Conservation (phyloP, 2,888 invertebrate genomes). For the Microplitis deprimator region DNA sequence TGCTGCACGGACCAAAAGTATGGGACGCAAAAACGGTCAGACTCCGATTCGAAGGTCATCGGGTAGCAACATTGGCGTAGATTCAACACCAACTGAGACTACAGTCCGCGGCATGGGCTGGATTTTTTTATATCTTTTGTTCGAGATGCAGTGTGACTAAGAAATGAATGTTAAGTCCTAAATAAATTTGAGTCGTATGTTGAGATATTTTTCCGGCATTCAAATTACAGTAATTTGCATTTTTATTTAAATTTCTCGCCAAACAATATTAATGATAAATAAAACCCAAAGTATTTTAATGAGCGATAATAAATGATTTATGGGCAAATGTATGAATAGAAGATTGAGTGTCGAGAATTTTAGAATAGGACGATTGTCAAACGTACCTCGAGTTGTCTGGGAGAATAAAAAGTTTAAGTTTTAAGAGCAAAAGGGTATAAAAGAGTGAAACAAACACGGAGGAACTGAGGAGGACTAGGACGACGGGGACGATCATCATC, state of each 20-base stretch:
- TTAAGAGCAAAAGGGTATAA: neutral
- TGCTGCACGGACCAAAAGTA: constrained; percentile 49
- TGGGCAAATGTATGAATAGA: neutral
- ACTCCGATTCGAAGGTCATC: constrained; percentile 68
- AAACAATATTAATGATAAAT: neutral
- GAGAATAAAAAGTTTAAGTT: constrained; percentile 19
- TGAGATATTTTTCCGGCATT: neutral
- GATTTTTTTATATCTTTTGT: neutral
- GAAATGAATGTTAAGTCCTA: too few relatives aligned
- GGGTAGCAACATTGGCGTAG: constrained; percentile 64
- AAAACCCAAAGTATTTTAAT: too few relatives aligned
- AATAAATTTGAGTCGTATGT: neutral
- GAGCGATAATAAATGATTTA: neutral
- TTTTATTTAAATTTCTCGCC: neutral
- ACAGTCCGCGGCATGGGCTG: neutral
- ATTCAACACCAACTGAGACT: constrained; percentile 31
- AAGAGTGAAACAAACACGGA: too few relatives aligned
- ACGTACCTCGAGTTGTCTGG: too few relatives aligned
- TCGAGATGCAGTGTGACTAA: too few relatives aligned
- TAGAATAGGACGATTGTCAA: too few relatives aligned
- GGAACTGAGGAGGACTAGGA: too few relatives aligned
- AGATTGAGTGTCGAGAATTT: too few relatives aligned
- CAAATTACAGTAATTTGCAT: too few relatives aligned
- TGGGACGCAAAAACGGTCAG: constrained; percentile 65
- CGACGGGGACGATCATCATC: neutral